phyloP scores from a whole-genome alignment of 2,888 invertebrate genomes.

The Caradrina kadenii region DNA sequence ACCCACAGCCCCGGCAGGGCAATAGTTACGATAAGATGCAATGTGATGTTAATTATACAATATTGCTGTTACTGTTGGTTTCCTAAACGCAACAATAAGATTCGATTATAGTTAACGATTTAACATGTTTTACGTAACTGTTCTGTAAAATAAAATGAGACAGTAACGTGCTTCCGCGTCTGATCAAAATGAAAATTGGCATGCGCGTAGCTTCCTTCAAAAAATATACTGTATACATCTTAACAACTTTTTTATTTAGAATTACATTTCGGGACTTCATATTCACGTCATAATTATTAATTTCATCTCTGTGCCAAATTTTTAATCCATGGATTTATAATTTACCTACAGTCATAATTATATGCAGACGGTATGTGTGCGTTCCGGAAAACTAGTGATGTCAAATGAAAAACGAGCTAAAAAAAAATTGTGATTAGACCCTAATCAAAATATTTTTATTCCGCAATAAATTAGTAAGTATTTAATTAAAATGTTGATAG shows the following conservation, averaged over 20 bases:
- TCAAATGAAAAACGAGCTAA: neutral
- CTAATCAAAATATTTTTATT: neutral
- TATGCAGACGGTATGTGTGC: neutral
- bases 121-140: slow-evolving; percentile 23
- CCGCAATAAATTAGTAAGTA: neutral
- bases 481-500: neutral
- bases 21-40: neutral
- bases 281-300: slow-evolving; percentile 38
- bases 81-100: slow-evolving; percentile 7
- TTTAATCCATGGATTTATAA: slow-evolving; percentile 17
- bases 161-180: slow-evolving; percentile 16
- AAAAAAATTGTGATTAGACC: too few species aligned
- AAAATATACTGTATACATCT: slow-evolving; percentile 26
- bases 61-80: neutral
- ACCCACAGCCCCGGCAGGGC: too few species aligned
- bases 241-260: slow-evolving; percentile 22
- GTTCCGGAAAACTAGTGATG: neutral
- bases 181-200: slow-evolving; percentile 42
- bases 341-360: slow-evolving; percentile 5
- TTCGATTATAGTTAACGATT: slow-evolving; percentile 3
- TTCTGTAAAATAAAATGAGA: slow-evolving; percentile 12
- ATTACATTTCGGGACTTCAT: slow-evolving; percentile 24
- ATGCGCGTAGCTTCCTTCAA: slow-evolving; percentile 19
- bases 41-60: slow-evolving; percentile 2
- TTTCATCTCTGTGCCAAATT: slow-evolving; percentile 30